These are phyloP conservation scores for Mus musculus DNA, from an alignment of 2,113 vertebrate genomes.

Conservation along the genomic window DNA sequence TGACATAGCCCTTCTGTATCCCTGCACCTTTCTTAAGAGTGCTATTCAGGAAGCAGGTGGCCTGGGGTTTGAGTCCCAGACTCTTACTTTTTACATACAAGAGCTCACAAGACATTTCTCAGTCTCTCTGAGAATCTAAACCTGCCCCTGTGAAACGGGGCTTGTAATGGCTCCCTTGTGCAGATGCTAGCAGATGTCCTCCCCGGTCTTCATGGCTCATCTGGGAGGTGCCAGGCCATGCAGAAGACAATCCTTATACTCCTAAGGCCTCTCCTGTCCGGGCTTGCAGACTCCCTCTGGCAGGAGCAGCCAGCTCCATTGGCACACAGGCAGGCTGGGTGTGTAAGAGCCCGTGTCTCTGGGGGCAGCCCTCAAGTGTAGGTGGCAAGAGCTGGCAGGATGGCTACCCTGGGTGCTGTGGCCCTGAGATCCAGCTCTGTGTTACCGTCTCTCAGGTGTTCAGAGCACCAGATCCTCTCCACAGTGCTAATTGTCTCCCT, in stretches of 20 bases:
- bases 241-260: not conserved
- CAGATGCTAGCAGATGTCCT: not conserved
- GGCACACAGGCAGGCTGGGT: too few species aligned
- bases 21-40: fast-evolving
- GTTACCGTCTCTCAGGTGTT: not conserved
- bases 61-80: not conserved
- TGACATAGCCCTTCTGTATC: fast-evolving
- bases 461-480: not conserved
- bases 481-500: fast-evolving
- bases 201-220: fast-evolving
- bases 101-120: not conserved
- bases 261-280: fast-evolving
- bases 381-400: not conserved
- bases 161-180: fast-evolving
- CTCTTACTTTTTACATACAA: not conserved
- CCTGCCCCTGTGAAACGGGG: not conserved
- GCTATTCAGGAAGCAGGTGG: not conserved
- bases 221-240: too few species aligned
- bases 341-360: too few species aligned
- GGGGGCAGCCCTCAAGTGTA: not conserved
- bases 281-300: not conserved
- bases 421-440: not conserved
- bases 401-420: not conserved
- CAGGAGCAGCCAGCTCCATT: not conserved
- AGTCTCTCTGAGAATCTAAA: not conserved